phyloP scores from a whole-genome alignment of 1,140 invertebrate genomes.

The Eubasilissa regina region DNA sequence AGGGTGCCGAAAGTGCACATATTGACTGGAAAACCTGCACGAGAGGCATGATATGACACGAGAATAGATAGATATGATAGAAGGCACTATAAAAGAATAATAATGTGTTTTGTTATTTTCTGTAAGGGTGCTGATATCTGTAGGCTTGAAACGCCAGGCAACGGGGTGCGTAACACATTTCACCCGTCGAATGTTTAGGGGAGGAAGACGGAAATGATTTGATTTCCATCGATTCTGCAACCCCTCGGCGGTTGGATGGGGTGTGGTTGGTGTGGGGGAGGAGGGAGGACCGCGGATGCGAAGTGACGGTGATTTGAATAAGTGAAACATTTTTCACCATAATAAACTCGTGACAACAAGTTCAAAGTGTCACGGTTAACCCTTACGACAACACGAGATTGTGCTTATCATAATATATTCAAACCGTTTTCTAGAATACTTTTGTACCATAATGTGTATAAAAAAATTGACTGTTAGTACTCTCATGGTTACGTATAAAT shows the following conservation, averaged over 20 bases:
- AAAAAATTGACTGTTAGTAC: too few relatives aligned
- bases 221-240: slow-evolving; percentile 57
- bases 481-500: too few relatives aligned
- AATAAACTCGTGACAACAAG: too few relatives aligned
- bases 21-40: too few relatives aligned
- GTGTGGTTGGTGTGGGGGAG: neutral
- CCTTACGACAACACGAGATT: too few relatives aligned
- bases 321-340: neutral
- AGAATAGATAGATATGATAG: too few relatives aligned
- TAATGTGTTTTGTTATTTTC: neutral
- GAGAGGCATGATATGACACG: too few relatives aligned
- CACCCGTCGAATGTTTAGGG: slow-evolving; percentile 54
- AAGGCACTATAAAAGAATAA: neutral
- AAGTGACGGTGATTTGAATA: neutral
- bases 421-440: too few relatives aligned
- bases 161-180: slow-evolving; percentile 17
- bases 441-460: too few relatives aligned
- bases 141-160: neutral
- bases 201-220: slow-evolving; percentile 59
- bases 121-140: neutral
- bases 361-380: too few relatives aligned
- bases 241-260: neutral
- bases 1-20: too few relatives aligned
- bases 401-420: too few relatives aligned
- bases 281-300: neutral